These are phyloP conservation scores for Leptopilina myrica DNA, from an alignment of 2,888 invertebrate species.

Conservation along the genomic window DNA sequence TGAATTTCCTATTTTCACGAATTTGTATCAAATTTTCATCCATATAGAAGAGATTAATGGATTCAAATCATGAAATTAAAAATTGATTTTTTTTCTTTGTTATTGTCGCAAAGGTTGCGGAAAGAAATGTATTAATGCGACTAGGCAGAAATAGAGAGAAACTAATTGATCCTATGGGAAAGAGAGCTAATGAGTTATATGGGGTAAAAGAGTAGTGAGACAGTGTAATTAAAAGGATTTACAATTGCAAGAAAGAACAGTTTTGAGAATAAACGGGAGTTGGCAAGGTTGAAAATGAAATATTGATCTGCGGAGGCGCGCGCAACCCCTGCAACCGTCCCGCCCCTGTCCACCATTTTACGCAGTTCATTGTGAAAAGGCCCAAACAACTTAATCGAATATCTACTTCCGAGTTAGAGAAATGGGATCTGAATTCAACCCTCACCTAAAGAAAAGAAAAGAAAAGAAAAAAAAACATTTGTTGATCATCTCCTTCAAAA, in stretches of 20 bases:
- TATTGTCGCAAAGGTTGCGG: not conserved
- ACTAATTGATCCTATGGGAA: constrained; percentile 28
- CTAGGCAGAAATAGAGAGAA: not conserved
- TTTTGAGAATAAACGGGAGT: constrained; percentile 54
- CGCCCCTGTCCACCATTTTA: constrained; percentile 67
- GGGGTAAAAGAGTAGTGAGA: constrained; percentile 18
- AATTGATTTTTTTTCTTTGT: not conserved
- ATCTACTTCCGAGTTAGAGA: constrained; percentile 26
- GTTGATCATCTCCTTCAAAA: constrained; percentile 4
- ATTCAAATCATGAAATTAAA: too few relatives aligned
- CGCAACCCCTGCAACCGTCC: constrained; percentile 73
- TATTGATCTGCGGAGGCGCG: constrained; percentile 75
- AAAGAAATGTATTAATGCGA: too few relatives aligned
- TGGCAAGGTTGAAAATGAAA: constrained; percentile 74
- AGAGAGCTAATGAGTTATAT: constrained; percentile 33
- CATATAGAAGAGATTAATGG: too few relatives aligned
- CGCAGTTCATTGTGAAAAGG: constrained; percentile 52
- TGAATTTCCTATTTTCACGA: too few relatives aligned
- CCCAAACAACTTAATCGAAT: constrained; percentile 47
- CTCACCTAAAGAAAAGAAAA: not conserved
- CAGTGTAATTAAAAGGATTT: constrained; percentile 40
- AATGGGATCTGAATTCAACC: constrained; percentile 5
- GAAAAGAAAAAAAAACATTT: constrained; percentile 8
- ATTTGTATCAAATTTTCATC: too few relatives aligned
- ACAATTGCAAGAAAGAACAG: constrained; percentile 47